Base-by-base conservation (phyloP, 1,140 invertebrate species). In the Coenobita brevimanus region DNA sequence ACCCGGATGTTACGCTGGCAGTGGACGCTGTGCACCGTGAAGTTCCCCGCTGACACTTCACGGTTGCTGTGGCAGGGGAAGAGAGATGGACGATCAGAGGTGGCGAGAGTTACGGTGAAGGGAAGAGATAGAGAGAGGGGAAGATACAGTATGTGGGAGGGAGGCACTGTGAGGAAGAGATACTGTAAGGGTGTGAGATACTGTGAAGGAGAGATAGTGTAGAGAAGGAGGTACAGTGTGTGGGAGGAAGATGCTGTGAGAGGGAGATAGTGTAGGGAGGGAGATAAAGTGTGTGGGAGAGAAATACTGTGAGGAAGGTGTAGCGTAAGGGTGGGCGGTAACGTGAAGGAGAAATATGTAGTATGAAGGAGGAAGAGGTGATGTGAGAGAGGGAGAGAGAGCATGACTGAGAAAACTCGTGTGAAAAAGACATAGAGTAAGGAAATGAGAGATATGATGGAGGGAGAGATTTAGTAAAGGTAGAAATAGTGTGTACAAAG, bases 21-120 rank as follows among this genome's bases (percentile, higher is more conserved):
- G 90, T 94, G 93, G 81, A 93, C 91, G 69, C 92, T 92, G 91
- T 94, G 93, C 91, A 93, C 93, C 3, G 92, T 91, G 91, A 92
- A 93, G 91, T 93, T 94, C 0, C 71, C 90, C 6, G 90, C 73
- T 24, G 92, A 91, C 24, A 93, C 92, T 76, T 93, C 92, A 67
- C 91, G 91, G 88, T 93, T 93, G 90, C 93, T 93, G 91, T 24
- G 67, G 57, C n/a, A n/a, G 38, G 38, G 21, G 24, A 41, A 27
- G 60, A 82, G 10, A 46, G 0, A 69, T 24, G 50, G 21, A 82
- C n/a, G n/a, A n/a, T n/a, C n/a, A n/a, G n/a, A n/a, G n/a, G n/a
- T n/a, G n/a, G n/a, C n/a, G n/a, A n/a, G n/a, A n/a, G n/a, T n/a
- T n/a, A n/a, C n/a, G n/a, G n/a, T n/a, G n/a, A n/a, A n/a, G 64